Evolutionary conservation across 1,140 invertebrate genomes (phyloP), one percentile per base, ranked within the genome.

Genomic region (Magallana ariakensis): DNA sequence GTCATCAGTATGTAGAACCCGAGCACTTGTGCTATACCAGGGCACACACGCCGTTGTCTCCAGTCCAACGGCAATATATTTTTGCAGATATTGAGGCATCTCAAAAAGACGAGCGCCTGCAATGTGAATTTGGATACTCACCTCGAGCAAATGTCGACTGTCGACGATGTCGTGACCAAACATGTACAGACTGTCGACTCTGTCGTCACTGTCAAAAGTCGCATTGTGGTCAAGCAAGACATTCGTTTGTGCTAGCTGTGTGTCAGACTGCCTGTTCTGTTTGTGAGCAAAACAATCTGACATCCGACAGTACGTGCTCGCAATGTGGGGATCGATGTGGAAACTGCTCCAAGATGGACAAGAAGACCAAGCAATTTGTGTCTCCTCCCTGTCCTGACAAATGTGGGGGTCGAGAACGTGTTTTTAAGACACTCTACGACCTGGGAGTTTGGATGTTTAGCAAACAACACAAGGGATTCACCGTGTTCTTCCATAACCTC

Each of bases 391-490:
- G 87, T 85, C 15, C 15, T 33, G 87, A 80, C 15, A 88, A 55
- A 3, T 88, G 87, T 16, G 87, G 84, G 7, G n/a, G 16, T 19
- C 57, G 84, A 66, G 85, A 87, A 83, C 5, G 57, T 9, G n/a
- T 89, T 16, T 89, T 89, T 70, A n/a, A 66, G 11, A 33, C 60
- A 7, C 33, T 56, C 10, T 54, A 26, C 16, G 26, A 87, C 33
- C 83, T 89, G 55, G 55, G 84, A 16, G 8, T 19, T 15, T 89
- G 89, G 89, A 9, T 89, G n/a, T 89, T 89, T 57, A 33, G n/a
- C 26, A 33, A 55, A 53, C 0, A 15, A 22, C 66, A 85, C 60
- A 85, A 84, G 57, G 66, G 58, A 13, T 87, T 84, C 75, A 85
- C 70, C 1, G 33, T 87, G 1, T 54, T 87, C 22, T 70, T 66